phyloP scores from a whole-genome alignment of 2,113 vertebrate genomes.

The Rousettus leschenaultii region DNA sequence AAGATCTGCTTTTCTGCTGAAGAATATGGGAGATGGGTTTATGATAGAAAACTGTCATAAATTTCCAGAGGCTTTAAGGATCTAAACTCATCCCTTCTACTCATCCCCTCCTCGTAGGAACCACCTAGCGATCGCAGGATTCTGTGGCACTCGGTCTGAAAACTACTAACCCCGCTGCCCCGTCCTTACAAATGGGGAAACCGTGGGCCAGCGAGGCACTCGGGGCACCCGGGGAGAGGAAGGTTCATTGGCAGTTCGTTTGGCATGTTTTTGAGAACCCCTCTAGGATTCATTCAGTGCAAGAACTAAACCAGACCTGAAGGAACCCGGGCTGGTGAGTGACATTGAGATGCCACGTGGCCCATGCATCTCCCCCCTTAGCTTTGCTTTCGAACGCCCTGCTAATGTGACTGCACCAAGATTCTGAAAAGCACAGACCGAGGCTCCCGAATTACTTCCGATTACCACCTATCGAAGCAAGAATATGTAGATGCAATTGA shows the following conservation, averaged over 20 bases:
- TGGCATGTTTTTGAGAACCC: not conserved
- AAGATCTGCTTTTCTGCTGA: not conserved
- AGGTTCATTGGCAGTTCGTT: not conserved
- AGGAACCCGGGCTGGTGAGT: accelerated
- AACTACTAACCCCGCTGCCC: not conserved
- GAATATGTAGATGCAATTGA: not conserved
- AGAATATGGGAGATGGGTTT: not conserved
- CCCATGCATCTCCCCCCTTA: accelerated
- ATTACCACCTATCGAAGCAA: not conserved
- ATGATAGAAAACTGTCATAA: not conserved
- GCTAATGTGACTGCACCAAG: accelerated
- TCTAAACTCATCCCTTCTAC: not conserved
- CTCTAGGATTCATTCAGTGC: not conserved
- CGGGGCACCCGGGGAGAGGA: not conserved
- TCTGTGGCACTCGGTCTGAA: not conserved
- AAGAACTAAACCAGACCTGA: not conserved
- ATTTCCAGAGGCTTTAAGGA: no score
- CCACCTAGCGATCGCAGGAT: not conserved
- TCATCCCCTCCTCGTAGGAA: not conserved
- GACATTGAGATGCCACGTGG: accelerated
- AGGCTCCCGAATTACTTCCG: not conserved
- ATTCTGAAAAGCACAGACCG: not conserved
- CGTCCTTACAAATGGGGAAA: not conserved
- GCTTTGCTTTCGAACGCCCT: accelerated
- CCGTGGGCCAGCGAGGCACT: not conserved